Evolutionary conservation across 2,797 vertebrate genomes (phyloP).

Genomic region (Lindbergichthys nudifrons): DNA sequence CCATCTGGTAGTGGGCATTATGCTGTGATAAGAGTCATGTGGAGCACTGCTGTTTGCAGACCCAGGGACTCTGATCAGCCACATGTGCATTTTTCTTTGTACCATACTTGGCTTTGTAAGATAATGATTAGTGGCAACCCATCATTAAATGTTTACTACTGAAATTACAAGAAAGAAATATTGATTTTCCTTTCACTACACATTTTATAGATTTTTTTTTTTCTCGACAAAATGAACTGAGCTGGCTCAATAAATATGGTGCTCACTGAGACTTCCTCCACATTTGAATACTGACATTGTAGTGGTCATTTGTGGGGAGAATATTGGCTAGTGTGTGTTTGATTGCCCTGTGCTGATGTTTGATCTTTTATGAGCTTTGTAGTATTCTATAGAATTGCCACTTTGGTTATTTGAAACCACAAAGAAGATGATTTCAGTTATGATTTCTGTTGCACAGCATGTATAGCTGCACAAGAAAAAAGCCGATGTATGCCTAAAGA

Average conservation of each 20-base stretch:
- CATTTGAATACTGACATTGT: neutral
- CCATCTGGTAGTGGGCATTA: neutral
- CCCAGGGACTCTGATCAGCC: conserved; percentile 5
- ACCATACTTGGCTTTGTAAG: neutral
- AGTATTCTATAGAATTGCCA: neutral
- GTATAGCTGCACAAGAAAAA: neutral
- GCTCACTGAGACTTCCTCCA: neutral
- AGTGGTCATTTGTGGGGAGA: conserved; percentile 11
- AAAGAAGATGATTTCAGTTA: neutral
- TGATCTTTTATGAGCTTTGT: neutral
- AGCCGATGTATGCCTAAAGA: conserved; percentile 12
- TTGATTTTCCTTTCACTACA: conserved; percentile 37
- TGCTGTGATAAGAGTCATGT: neutral
- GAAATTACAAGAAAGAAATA: neutral
- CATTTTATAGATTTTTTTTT: conserved; percentile 14
- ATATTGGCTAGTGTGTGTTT: conserved; percentile 3
- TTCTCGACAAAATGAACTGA: conserved; percentile 15
- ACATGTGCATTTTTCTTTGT: conserved; percentile 18
- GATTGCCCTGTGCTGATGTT: neutral
- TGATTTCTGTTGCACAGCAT: conserved; percentile 11
- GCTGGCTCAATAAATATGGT: neutral
- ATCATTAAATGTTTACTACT: neutral
- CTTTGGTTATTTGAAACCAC: conserved; percentile 10
- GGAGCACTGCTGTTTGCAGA: conserved; percentile 1
- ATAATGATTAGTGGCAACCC: conserved; percentile 3